Evolutionary conservation across 2,113 vertebrate species (phyloP).

Genomic region (Pollimyrus isidori): DNA sequence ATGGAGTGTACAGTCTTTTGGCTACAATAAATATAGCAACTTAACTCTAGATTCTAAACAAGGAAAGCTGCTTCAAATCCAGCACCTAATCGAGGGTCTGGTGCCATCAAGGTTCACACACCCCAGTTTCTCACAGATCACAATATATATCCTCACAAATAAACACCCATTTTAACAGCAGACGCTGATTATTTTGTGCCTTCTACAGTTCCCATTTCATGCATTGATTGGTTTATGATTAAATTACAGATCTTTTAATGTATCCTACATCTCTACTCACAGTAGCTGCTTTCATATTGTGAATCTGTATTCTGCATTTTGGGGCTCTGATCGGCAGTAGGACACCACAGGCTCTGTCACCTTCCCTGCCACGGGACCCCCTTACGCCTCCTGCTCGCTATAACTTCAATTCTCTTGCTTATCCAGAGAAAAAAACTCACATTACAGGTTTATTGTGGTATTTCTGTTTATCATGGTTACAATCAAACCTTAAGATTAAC

Average conservation of each 20-base stretch:
- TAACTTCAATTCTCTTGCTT: too few species aligned
- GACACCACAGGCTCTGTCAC: neutral
- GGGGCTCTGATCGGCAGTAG: neutral
- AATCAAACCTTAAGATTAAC: too few species aligned
- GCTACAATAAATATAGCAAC: neutral
- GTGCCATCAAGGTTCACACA: too few species aligned
- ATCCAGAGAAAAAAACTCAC: too few species aligned
- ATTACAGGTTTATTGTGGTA: too few species aligned
- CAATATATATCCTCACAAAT: neutral
- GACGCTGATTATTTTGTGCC: neutral
- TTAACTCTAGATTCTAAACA: neutral
- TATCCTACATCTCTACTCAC: neutral
- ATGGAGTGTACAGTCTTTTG: neutral
- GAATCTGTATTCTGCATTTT: neutral
- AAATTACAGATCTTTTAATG: neutral
- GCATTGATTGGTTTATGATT: neutral
- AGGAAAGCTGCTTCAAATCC: neutral
- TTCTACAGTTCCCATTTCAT: neutral
- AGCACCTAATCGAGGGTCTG: neutral
- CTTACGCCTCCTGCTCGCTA: too few species aligned
- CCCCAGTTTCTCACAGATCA: neutral
- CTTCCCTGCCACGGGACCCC: neutral
- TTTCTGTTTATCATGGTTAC: too few species aligned
- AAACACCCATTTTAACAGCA: neutral
- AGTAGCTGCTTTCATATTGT: neutral